A percentile compares a stretch with the other conserved stretches of the same genome.
Evolutionary conservation across 2,113 vertebrate genomes (phyloP).

Genomic region (Mormyrus iriodes): DNA sequence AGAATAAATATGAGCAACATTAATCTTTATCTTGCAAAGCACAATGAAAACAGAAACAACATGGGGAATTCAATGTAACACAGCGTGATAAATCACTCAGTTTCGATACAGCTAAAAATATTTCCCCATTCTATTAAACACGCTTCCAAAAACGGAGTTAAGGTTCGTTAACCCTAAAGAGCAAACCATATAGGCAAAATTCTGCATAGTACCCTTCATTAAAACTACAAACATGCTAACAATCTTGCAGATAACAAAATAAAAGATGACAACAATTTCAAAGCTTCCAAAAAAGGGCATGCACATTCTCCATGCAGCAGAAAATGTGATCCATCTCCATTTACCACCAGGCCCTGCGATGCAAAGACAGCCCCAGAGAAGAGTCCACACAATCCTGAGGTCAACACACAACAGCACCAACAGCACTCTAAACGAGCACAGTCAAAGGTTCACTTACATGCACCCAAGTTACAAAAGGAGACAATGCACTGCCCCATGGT

Average conservation of each 20-base stretch:
- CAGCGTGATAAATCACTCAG: background rate
- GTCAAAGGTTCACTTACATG: constrained; percentile 44
- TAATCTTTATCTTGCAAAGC: background rate
- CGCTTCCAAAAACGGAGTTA: background rate
- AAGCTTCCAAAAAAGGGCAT: background rate
- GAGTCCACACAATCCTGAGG: background rate
- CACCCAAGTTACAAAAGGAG: constrained; percentile 42
- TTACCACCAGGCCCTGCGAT: background rate
- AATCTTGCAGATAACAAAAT: background rate
- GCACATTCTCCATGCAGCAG: background rate
- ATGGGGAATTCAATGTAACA: background rate
- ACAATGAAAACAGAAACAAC: background rate
- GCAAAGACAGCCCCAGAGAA: background rate
- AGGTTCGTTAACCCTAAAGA: background rate
- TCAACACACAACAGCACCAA: background rate
- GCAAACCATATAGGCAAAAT: background rate
- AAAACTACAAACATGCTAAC: background rate
- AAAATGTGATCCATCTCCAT: background rate
- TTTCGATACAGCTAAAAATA: background rate
- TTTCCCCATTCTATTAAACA: background rate
- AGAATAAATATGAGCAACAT: background rate
- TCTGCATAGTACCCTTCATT: background rate
- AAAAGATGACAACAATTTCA: background rate
- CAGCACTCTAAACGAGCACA: background rate
- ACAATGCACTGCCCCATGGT: constrained; percentile 2